Evolutionary conservation across 2,797 vertebrate species (phyloP), one percentile per base, ranked within the genome.

Genomic region (Miichthys miiuy): DNA sequence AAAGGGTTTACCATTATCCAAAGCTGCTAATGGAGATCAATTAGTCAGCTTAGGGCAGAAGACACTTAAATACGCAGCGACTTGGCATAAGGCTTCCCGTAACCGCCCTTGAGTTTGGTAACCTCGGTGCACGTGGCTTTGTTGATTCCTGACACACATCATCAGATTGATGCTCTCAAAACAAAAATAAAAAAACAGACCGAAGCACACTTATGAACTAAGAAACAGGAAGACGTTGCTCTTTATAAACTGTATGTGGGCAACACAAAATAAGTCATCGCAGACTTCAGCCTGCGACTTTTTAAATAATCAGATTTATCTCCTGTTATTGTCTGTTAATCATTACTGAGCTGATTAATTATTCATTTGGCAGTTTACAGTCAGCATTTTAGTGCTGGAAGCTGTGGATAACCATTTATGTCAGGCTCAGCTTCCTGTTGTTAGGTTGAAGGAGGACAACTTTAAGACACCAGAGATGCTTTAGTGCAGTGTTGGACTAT

Each of bases 21-120:
- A 91, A 94, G 92, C 91, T 83, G 68, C 84, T 93, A 89, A 93
- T 72, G 65, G 82, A 90, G 91, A 91, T 95, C 87, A 94, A 92
- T 94, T 92, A 94, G 84, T 74, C 79, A 70, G 86, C 88, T 92
- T 90, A 90, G 60, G 64, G 58, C 38, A 44, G 74, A 79, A 81
- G 83, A 85, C 67, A 62, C 54, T 21, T 23, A 6, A 10, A 4
- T 3, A 27, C 54, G 16, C 23, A 62, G 58, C 18, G 2, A 21
- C 20, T 56, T 82, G 73, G 75, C 75, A 78, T 21, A 63, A 85
- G 81, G 61, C 83, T 81, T 62, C 68, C 58, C 60, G 80, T 30
- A 42, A 48, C 14, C 68, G 81, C 58, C 78, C 81, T 82, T 18
- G 25, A 62, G 76, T 86, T 86, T 69, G 27, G 68, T 72, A 68